Conservation (phyloP, 2,113 vertebrate genomes). For the Caranx ignobilis region DNA sequence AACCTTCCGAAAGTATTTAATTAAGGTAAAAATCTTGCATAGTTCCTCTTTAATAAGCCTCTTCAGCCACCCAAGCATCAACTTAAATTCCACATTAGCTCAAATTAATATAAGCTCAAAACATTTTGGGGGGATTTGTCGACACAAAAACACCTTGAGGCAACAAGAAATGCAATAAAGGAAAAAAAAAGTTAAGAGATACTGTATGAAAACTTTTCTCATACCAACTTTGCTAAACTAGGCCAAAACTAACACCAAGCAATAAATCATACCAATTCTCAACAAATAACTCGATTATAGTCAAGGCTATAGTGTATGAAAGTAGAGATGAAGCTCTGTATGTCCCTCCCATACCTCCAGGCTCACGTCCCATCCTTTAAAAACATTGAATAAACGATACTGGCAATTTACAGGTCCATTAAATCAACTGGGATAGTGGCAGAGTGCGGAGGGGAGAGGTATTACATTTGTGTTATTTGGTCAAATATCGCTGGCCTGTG, state of each 20-base stretch:
- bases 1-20: too few species aligned
- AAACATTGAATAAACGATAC: slow-evolving; percentile 66
- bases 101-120: slow-evolving; percentile 41
- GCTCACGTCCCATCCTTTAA: slow-evolving; percentile 46
- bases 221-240: slow-evolving; percentile 55
- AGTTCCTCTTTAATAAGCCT: not conserved
- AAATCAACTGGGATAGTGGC: slow-evolving; percentile 64
- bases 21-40: too few species aligned
- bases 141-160: slow-evolving; percentile 34
- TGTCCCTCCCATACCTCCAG: slow-evolving; percentile 62
- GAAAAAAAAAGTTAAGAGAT: slow-evolving; percentile 45
- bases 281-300: slow-evolving; percentile 70
- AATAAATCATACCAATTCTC: slow-evolving; percentile 72
- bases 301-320: slow-evolving; percentile 32
- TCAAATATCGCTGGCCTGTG: slow-evolving; percentile 64
- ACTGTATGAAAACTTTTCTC: slow-evolving; percentile 65
- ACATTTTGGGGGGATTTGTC: slow-evolving; percentile 26
- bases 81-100: not conserved
- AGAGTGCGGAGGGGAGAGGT: slow-evolving; percentile 51
- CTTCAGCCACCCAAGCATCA: not conserved
- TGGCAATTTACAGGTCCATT: slow-evolving; percentile 72
- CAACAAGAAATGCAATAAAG: slow-evolving; percentile 54
- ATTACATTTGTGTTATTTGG: slow-evolving; percentile 78
- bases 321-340: slow-evolving; percentile 39
- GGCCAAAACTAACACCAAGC: slow-evolving; percentile 57